Conservation (phyloP, 2,797 vertebrate genomes). For the Dromococcyx pavoninus region DNA sequence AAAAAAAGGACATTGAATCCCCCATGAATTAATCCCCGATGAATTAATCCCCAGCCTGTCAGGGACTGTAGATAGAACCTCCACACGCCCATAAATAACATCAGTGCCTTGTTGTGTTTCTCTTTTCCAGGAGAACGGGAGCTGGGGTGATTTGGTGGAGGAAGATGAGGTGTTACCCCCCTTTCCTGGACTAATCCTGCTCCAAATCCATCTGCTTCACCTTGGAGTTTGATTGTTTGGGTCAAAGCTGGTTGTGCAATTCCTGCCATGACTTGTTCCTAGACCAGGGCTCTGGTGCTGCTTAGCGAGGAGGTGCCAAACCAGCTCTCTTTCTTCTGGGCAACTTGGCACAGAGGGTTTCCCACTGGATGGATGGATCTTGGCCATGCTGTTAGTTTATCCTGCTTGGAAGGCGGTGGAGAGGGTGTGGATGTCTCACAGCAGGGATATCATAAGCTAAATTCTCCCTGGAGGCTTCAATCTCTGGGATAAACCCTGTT, state of each 20-base stretch:
- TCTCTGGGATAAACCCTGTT: background rate
- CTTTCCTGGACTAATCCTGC: background rate
- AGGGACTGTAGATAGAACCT: too few species aligned
- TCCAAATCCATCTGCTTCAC: accelerated
- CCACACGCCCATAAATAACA: background rate
- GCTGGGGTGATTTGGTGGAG: background rate
- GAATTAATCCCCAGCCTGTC: too few species aligned
- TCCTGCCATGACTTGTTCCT: too few species aligned
- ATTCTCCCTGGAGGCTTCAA: background rate
- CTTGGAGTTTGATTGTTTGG: background rate
- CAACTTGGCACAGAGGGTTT: accelerated
- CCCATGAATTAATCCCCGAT: too few species aligned
- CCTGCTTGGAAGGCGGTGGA: too few species aligned
- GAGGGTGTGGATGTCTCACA: accelerated
- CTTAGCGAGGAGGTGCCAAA: background rate
- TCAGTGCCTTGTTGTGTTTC: background rate
- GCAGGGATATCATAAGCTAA: background rate
- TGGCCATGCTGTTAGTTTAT: too few species aligned
- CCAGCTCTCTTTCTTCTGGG: accelerated
- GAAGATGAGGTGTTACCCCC: background rate
- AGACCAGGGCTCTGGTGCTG: background rate
- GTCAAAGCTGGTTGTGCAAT: too few species aligned
- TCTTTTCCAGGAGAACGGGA: constrained; percentile 36
- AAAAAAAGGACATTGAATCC: accelerated
- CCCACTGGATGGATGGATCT: background rate